Conservation (phyloP, 2,888 invertebrate species). For the Cactoblastis cactorum region DNA sequence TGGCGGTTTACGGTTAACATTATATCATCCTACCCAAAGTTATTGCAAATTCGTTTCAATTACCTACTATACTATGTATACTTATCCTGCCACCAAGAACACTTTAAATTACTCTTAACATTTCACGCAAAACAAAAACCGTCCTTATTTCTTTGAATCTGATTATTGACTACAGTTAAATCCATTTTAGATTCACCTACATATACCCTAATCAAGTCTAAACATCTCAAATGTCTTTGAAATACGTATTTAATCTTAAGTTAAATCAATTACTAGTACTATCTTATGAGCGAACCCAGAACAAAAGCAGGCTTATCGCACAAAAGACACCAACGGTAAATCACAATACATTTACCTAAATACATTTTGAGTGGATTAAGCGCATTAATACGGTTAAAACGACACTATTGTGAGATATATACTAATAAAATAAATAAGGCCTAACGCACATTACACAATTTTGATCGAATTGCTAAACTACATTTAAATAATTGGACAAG, state of each 20-base stretch:
- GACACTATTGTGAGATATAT: constrained; percentile 15
- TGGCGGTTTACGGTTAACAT: no score
- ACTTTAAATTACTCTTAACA: no score
- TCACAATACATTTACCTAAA: constrained; percentile 8
- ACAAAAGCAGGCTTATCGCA: not conserved
- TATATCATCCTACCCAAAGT: no score
- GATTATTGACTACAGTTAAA: not conserved
- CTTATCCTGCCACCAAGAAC: no score
- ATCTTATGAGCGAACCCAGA: not conserved
- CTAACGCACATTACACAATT: not conserved
- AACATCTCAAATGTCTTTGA: not conserved
- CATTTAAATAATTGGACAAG: not conserved
- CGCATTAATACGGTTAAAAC: constrained; percentile 1
- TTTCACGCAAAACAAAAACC: not conserved
- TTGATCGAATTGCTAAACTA: not conserved
- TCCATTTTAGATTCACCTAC: not conserved
- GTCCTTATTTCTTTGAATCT: not conserved
- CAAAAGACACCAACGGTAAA: constrained; percentile 7
- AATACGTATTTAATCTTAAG: not conserved
- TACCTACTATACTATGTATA: no score
- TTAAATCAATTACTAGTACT: not conserved
- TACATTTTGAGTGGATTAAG: constrained; percentile 3
- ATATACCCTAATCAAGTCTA: not conserved
- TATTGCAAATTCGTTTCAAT: no score
- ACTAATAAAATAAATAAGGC: constrained; percentile 34